phyloP scores from a whole-genome alignment of 2,797 vertebrate genomes.

The Micromesistius poutassou region DNA sequence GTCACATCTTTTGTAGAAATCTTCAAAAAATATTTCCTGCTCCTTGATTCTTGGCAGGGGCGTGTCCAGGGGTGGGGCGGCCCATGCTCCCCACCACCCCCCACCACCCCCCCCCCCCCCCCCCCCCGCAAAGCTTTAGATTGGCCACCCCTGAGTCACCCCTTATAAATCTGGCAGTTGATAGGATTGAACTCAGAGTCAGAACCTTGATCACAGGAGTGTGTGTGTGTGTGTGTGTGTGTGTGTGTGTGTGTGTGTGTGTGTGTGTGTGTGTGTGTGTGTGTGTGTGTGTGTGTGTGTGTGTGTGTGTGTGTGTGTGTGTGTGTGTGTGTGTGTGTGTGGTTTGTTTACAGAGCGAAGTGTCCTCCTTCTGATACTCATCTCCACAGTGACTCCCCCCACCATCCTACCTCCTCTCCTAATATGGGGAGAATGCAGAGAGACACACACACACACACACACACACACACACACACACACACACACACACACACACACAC shows the following conservation, averaged over 20 bases:
- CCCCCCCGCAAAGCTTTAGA: no score
- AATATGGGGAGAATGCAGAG: no score
- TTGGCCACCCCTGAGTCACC: no score
- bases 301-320: slow-evolving; percentile 1
- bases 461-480: slow-evolving; percentile 14
- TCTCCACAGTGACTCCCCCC: background rate
- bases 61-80: background rate
- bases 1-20: background rate
- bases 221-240: background rate
- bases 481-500: slow-evolving; percentile 13
- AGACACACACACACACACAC: background rate
- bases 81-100: no score
- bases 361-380: background rate
- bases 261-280: slow-evolving; percentile 1
- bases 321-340: slow-evolving; percentile 1
- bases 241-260: background rate
- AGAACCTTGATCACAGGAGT: background rate
- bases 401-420: background rate
- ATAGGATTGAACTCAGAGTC: background rate
- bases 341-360: background rate
- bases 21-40: background rate
- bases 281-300: slow-evolving; percentile 4
- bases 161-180: background rate
- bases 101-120: no score
- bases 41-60: background rate